Conservation (phyloP, 2,797 vertebrate genomes). For the Epinephelus awoara region DNA sequence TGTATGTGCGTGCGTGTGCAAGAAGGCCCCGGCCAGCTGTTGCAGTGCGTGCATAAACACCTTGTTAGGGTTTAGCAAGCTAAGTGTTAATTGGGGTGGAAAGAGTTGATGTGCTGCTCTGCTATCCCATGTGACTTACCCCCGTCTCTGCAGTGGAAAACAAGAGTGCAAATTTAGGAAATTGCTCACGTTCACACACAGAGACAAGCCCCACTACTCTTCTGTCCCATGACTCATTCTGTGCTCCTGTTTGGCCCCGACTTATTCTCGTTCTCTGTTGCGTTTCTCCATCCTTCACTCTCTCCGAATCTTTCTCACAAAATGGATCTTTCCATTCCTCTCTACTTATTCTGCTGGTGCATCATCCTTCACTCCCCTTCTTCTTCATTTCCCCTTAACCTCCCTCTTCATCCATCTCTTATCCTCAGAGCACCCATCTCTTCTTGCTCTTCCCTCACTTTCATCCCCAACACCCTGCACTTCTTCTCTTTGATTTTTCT, state of each 20-base stretch:
- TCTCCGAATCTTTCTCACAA: neutral
- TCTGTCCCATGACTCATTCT: slow-evolving; percentile 25
- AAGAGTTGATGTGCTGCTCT: slow-evolving; percentile 69
- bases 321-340: slow-evolving; percentile 17
- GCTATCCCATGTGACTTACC: slow-evolving; percentile 63
- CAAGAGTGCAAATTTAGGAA: slow-evolving; percentile 43
- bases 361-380: slow-evolving; percentile 12
- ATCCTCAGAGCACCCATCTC: neutral
- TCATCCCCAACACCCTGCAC: neutral
- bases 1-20: slow-evolving; percentile 45
- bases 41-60: slow-evolving; percentile 81
- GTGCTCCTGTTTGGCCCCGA: neutral
- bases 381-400: neutral
- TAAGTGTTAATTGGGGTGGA: slow-evolving; percentile 87
- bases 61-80: slow-evolving; percentile 82
- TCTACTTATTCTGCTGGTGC: neutral
- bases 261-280: neutral
- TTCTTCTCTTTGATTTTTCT: slow-evolving; percentile 9
- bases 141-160: slow-evolving; percentile 53
- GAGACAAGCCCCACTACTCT: neutral
- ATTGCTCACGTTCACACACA: slow-evolving; percentile 4
- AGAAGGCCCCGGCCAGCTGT: slow-evolving; percentile 77
- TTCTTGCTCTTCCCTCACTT: slow-evolving; percentile 5
- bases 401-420: slow-evolving; percentile 7
- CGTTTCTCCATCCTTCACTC: slow-evolving; percentile 16